phyloP scores from a whole-genome alignment of 1,140 invertebrate genomes.

The Epicauta chinensis region DNA sequence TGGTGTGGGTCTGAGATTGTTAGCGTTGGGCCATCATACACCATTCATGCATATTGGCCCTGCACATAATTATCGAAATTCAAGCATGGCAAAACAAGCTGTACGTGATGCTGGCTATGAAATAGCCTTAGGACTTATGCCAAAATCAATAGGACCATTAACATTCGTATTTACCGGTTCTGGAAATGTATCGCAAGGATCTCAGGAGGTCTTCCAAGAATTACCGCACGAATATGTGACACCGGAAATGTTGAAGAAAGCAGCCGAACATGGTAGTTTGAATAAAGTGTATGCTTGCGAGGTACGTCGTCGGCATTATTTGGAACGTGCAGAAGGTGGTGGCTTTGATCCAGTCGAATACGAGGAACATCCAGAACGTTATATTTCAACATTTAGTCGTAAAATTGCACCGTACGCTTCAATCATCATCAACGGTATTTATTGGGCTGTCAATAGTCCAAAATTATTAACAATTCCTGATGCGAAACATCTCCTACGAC shows the following conservation, averaged over 20 bases:
- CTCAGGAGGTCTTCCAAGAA: conserved; percentile 97
- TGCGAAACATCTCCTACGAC: conserved; percentile 87
- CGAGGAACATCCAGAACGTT: conserved; percentile 85
- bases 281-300: conserved; percentile 88
- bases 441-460: conserved; percentile 96
- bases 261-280: conserved; percentile 90
- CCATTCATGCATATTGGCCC: conserved; percentile 99
- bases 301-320: conserved; percentile 86
- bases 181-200: conserved; percentile 78
- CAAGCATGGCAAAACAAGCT: conserved; percentile 94
- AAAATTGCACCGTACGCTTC: conserved; percentile 98
- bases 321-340: conserved; percentile 85
- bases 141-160: conserved; percentile 93
- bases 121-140: conserved; percentile 95
- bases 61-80: conserved; percentile 97
- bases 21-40: conserved; percentile 97
- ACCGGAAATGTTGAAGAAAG: conserved; percentile 89
- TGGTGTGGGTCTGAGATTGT: conserved; percentile 84
- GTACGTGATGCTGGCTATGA: conserved; percentile 97
- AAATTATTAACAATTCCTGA: conserved; percentile 96
- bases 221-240: conserved; percentile 96
- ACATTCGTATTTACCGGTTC: conserved; percentile 98
- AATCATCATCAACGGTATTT: conserved; percentile 96
- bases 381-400: conserved; percentile 94
- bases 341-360: conserved; percentile 90